Percentiles rank a stretch among this genome's conserved stretches.
Evolutionary conservation across 2,797 vertebrate species (phyloP).

Genomic region (Cirrhinus mrigala): DNA sequence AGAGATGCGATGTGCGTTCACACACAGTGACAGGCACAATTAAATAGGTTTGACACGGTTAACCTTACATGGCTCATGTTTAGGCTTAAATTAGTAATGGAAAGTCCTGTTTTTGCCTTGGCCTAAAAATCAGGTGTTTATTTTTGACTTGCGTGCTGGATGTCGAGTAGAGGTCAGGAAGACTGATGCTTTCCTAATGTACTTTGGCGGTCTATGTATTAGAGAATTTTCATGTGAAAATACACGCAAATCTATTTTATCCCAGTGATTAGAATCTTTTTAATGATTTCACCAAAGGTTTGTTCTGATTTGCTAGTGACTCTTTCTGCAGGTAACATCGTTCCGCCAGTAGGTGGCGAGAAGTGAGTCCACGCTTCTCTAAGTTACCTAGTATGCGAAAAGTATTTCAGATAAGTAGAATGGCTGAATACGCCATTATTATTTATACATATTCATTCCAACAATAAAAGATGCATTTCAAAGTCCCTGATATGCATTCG

Average conservation of each 20-base stretch:
- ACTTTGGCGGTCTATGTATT: not conserved
- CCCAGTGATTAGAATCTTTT: not conserved
- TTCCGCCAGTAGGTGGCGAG: not conserved
- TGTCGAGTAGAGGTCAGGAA: not conserved
- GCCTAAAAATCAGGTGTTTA: not conserved
- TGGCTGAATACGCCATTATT: not conserved
- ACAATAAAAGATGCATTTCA: not conserved
- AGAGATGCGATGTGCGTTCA: not conserved
- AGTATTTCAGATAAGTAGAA: not conserved
- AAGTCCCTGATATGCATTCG: not conserved
- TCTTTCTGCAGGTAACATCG: not conserved
- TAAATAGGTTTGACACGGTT: not conserved
- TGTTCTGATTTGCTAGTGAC: not conserved
- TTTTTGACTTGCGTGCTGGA: not conserved
- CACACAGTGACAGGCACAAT: slow-evolving; percentile 4
- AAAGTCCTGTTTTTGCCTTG: slow-evolving; percentile 7
- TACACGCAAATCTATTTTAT: not conserved
- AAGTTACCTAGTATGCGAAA: not conserved
- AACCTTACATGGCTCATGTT: slow-evolving; percentile 12
- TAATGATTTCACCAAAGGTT: not conserved
- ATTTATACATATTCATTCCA: not conserved
- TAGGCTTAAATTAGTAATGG: not conserved
- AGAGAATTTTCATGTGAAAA: not conserved
- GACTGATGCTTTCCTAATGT: not conserved
- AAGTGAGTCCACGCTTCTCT: not conserved